phyloP scores from a whole-genome alignment of 2,797 vertebrate genomes.

The Microchirus variegatus region DNA sequence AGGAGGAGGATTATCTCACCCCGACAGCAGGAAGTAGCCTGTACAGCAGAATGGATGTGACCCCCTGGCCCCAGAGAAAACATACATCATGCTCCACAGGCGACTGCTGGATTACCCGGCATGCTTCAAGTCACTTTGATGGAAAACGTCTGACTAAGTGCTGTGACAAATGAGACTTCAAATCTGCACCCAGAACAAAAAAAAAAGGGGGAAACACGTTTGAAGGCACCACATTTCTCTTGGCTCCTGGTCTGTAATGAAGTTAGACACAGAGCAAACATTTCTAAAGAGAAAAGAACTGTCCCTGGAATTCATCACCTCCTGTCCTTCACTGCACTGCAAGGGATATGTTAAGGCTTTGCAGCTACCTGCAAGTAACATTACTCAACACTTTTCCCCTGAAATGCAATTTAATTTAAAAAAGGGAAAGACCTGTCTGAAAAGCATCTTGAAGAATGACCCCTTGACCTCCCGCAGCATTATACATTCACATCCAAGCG shows the following conservation, averaged over 20 bases:
- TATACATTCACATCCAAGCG: neutral
- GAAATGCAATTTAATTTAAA: neutral
- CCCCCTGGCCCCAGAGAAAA: slow-evolving; percentile 21
- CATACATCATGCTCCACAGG: slow-evolving; percentile 14
- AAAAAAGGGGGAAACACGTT: neutral
- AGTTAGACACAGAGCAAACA: slow-evolving; percentile 37
- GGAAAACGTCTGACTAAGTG: neutral
- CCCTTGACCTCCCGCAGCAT: neutral
- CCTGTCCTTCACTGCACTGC: slow-evolving; percentile 40
- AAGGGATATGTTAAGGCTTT: slow-evolving; percentile 35
- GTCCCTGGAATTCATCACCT: slow-evolving; percentile 63
- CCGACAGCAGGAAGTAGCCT: slow-evolving; percentile 34
- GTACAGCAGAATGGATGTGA: slow-evolving; percentile 21
- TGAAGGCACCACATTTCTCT: neutral
- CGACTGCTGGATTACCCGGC: neutral
- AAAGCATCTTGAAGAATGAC: neutral
- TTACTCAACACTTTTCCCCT: slow-evolving; percentile 1
- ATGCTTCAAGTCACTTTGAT: neutral
- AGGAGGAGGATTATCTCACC: slow-evolving; percentile 44
- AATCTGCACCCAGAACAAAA: neutral
- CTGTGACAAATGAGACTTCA: neutral
- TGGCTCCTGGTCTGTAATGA: slow-evolving; percentile 1
- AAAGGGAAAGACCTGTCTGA: neutral
- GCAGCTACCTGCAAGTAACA: slow-evolving; percentile 37
- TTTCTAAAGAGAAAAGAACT: slow-evolving; percentile 15